Conservation (phyloP, 2,797 vertebrate species). For the Lithobates sylvaticus region DNA sequence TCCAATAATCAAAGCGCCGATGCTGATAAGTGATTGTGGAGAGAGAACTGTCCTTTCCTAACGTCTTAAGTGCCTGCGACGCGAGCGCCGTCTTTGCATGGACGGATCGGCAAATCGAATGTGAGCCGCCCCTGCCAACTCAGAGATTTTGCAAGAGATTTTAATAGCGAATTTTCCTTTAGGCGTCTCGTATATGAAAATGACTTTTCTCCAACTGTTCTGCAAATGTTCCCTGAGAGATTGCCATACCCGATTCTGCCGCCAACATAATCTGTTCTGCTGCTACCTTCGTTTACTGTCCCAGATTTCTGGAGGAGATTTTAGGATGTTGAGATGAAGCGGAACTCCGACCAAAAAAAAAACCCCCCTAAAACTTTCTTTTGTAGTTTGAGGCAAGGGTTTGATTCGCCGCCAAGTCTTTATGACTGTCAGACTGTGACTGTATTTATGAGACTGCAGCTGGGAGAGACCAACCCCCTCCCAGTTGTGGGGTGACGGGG, state of each 20-base stretch:
- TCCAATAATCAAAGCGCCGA: constrained; percentile 25
- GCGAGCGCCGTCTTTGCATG: constrained; percentile 13
- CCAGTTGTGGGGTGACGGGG: not conserved
- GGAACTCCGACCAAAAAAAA: too few species aligned
- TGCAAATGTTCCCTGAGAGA: constrained; percentile 77
- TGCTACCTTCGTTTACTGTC: not conserved
- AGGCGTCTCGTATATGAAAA: constrained; percentile 82
- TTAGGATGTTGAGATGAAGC: not conserved
- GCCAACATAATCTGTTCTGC: constrained; percentile 5
- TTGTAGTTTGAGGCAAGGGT: not conserved
- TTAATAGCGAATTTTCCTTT: constrained; percentile 66
- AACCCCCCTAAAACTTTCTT: not conserved
- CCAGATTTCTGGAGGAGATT: constrained; percentile 3
- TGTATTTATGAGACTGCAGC: not conserved
- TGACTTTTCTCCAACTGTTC: constrained; percentile 82
- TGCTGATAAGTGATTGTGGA: constrained; percentile 37
- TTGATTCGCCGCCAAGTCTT: not conserved
- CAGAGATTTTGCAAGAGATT: constrained; percentile 41
- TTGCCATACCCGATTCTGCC: constrained; percentile 63
- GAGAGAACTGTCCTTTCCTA: not conserved
- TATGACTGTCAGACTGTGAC: not conserved
- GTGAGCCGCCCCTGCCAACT: constrained; percentile 4
- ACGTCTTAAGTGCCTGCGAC: constrained; percentile 11
- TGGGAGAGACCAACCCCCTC: not conserved
- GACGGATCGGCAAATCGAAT: constrained; percentile 38